Evolutionary conservation across 2,113 vertebrate genomes (phyloP), one percentile per base, ranked within the genome.

Genomic region (Oncorhynchus clarkii): DNA sequence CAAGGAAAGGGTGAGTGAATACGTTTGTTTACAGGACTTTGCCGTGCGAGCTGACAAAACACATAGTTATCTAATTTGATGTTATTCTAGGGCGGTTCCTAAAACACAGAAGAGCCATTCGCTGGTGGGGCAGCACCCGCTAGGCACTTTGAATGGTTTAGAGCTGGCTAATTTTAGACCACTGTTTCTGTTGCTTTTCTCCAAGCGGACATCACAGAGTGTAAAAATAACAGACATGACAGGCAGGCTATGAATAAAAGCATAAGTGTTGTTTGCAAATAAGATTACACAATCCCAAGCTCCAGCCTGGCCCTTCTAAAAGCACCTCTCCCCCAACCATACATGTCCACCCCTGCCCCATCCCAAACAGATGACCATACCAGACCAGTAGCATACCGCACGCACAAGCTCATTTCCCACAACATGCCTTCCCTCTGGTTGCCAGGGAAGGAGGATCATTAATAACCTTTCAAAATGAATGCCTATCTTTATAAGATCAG

Each of bases 251-350:
- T 79, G 87, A 91, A 91, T 91, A 91, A 91, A 83, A 87, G 84
- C 88, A 72, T 90, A 90, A 90, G 89, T 91, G 90, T 88, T 92
- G 92, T 94, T 93, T 93, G 92, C 92, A 94, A 93, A 93, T 93
- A 93, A 85, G 90, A 92, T 92, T 93, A 90, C 89, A 90, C 93
- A 93, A 92, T 92, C 85, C 86, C 78, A 70, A 74, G 71, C 88
- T 85, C 85, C 86, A 78, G 71, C 78, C 83, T 14, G 82, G 84
- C 89, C 87, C 80, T 83, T 77, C 81, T 74, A 73, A 59, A 88
- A 91, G 88, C 84, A 79, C 70, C 68, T 27, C 68, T 45, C 26
- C 64, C 20, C 31, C 2, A 70, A 64, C 39, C 78, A 71, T 54
- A 31, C 65, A 31, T 26, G n/a, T 72, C 69, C 26, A 13, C 14